These are phyloP conservation scores for Brachyrhaphis roseni DNA, from an alignment of 2,797 vertebrate species.

Conservation along the genomic window DNA sequence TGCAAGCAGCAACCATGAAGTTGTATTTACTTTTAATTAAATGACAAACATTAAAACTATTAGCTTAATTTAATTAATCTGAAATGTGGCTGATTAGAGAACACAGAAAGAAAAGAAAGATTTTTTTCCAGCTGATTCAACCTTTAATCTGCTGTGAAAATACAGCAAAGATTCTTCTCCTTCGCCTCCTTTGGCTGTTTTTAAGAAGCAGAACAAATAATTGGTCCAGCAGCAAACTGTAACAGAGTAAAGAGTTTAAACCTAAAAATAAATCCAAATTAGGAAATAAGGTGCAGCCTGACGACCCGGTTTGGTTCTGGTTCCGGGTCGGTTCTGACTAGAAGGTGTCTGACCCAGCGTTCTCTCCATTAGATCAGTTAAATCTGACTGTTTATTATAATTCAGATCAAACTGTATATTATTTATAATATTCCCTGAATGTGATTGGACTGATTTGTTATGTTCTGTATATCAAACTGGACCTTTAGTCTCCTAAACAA, in stretches of 20 bases:
- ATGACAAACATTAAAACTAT: neutral
- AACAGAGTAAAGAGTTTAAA: neutral
- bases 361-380: too few relatives aligned
- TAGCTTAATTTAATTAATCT: neutral
- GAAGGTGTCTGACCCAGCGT: neutral
- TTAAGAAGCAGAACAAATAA: neutral
- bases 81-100: too few relatives aligned
- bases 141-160: neutral
- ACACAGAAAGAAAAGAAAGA: too few relatives aligned
- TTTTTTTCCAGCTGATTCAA: too few relatives aligned
- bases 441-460: neutral
- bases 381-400: too few relatives aligned
- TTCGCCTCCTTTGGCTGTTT: too few relatives aligned
- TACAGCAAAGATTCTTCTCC: neutral
- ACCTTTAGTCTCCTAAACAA: neutral
- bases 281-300: neutral
- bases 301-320: neutral
- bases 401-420: too few relatives aligned
- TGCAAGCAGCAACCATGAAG: neutral
- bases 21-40: neutral
- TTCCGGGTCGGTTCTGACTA: neutral
- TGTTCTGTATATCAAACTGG: neutral
- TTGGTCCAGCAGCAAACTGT: neutral
- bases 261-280: constrained; percentile 3
- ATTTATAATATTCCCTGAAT: neutral